Base-by-base conservation (phyloP, 2,797 vertebrate species). In the Macropus fuliginosus region DNA sequence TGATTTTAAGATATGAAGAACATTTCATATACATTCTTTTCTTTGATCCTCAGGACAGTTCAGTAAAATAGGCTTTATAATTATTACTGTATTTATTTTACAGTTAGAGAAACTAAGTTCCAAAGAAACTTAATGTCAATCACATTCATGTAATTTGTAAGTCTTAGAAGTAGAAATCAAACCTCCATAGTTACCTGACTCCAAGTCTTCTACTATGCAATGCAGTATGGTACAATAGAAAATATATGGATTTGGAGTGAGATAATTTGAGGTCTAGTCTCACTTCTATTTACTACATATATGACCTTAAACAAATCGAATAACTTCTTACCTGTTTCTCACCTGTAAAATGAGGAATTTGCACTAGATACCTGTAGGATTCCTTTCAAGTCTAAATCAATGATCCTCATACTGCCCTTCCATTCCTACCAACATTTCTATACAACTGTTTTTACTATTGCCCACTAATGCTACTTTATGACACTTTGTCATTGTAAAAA, bases 301-400 rank as follows among this genome's bases (percentile, higher is more conserved):
- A 46, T 55, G 18, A 62, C 50, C 14, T 12, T 29, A 59, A 50
- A 0, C 4, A 66, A 56, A 46, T 93, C 91, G 91, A 27, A 87
- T 66, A 91, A 34, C 62, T 74, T 2, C 87, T 55, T 2, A 27
- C 28, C 46, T 52, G 1, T 91, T 95, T 96, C 13, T 81, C 29
- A 55, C 55, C 52, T 92, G 10, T 89, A 92, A 94, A 96, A 54
- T 92, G 91, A 74, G 18, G n/a, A 74, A 11, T n/a, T 18, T 66
- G 14, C 31, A n/a, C 5, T n/a, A n/a, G n/a, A 21, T 74, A 74
- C 5, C 66, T 24, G 11, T 40, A 74, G 9, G 16, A 40, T 9
- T 74, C 16, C 66, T 74, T 40, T 74, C 66, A 40, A 16, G 40
- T 74, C 34, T 74, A 8, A 66, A n/a, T 18, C 1, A 14, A n/a